Base-by-base conservation (phyloP, 2,888 invertebrate genomes). In the Octonoba sinensis region DNA sequence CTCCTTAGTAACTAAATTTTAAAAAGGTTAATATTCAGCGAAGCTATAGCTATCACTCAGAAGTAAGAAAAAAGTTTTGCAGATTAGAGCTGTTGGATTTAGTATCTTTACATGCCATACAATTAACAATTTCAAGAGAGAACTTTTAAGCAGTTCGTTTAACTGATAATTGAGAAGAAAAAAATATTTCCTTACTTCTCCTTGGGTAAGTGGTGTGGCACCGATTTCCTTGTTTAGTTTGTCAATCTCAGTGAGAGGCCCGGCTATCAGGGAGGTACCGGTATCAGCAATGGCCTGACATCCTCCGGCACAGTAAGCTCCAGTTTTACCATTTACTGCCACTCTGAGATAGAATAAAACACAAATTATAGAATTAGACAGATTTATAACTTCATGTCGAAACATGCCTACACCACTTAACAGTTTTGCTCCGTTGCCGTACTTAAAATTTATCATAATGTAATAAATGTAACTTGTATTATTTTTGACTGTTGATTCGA, bases 241-340 rank as follows among this genome's bases (percentile, higher is more conserved):
- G 62, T 91, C 90, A 79, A 97, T 91, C 89, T 97, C 96, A 0
- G 88, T 89, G 22, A 91, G 87, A 24, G 99, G 99, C 18, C 98
- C 98, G 85, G 95, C 97, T 87, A 99, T 93, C 73, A 99, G 92
- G 75, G 97, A 97, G 85, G 99, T 99, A 86, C 97, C 97, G 49
- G 97, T 96, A 89, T 97, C 96, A 22, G 96, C 97, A 89, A 97
- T 97, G 15, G 96, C 97, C 89, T 96, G 92, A 89, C 99, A 99
- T 3, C 97, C 97, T 86, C 91, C 89, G 4, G 89, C 86, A 88
- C 97, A 97, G 88, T 94, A 92, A 62, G 88, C 86, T 24, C 90
- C 86, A 36, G 69, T 84, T 66, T 86, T 86, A 1, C 90, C 90
- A 18, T 90, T 91, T 82, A 94, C 87, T 60, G 87, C 83, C 6